Percentiles rank a stretch among this genome's conserved stretches.
Evolutionary conservation across 2,797 vertebrate species (phyloP).

Genomic region (Allobates femoralis): DNA sequence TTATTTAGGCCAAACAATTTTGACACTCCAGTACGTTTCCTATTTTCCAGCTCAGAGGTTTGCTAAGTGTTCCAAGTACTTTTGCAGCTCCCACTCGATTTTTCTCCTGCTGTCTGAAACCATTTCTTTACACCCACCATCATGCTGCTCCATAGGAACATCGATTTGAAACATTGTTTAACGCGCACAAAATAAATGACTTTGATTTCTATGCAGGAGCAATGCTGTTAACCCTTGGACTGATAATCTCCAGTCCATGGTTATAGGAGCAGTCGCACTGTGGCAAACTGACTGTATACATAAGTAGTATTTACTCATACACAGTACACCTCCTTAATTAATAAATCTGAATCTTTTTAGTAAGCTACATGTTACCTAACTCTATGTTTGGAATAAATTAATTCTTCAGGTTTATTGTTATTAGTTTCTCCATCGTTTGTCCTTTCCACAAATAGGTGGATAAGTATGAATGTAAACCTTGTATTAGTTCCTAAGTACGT

Average conservation of each 20-base stretch:
- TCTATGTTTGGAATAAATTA: background rate
- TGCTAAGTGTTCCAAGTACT: constrained; percentile 66
- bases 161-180: constrained; percentile 63
- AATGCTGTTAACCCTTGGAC: constrained; percentile 56
- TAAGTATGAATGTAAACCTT: background rate
- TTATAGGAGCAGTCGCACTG: background rate
- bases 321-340: background rate
- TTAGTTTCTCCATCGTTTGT: background rate
- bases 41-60: constrained; percentile 68
- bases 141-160: constrained; percentile 66
- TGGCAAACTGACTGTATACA: constrained; percentile 10
- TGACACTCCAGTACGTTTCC: constrained; percentile 62
- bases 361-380: background rate
- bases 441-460: background rate
- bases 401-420: background rate
- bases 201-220: constrained; percentile 56
- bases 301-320: constrained; percentile 7
- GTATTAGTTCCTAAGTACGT: no score
- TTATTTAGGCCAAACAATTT: constrained; percentile 61
- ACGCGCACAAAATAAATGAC: constrained; percentile 57
- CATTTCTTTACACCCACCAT: constrained; percentile 63
- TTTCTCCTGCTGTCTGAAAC: constrained; percentile 67
- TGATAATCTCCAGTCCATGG: constrained; percentile 16
- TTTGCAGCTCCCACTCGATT: constrained; percentile 65
- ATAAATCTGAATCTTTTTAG: background rate